Evolutionary conservation across 37 sponge, comb jelly and placozoan genomes (phyloP), one percentile per base, ranked within the genome.

Genomic region (Agelas oroides): DNA sequence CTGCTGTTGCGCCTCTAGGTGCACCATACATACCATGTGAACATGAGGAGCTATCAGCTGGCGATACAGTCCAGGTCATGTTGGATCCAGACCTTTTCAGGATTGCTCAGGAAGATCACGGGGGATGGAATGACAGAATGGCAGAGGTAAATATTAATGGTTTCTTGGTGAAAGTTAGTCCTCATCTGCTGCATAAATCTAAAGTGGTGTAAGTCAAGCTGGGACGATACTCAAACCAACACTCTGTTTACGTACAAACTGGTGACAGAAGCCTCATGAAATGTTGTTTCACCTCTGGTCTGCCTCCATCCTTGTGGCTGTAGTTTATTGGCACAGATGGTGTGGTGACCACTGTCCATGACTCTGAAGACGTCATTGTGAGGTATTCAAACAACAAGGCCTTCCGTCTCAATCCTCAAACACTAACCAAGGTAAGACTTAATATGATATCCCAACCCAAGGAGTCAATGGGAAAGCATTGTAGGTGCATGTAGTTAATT

Each of bases 61-160:
- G 96, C 2, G 96, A 96, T 67, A 38, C 36, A 36, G 96, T 92
- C 12, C 53, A 73, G 60, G 89, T 96, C 12, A 63, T 80, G 65
- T 64, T 96, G 62, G 91, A 96, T 54, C 71, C 85, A n/a, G 96
- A 92, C 18, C 72, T 87, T 0, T 86, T 92, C 79, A 90, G 85
- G 33, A 71, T 73, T 19, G 56, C 89, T 53, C 96, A 96, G 78
- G 91, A 96, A 23, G 91, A 85, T 16, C 96, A 96, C 78, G 96
- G 96, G 19, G 96, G 96, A 35, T 96, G 96, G 96, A 89, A 86
- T 52, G 84, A 83, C 38, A 59, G 75, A 34, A 92, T 95, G 96
- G 85, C 71, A 8, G 75, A 88, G 71, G 96, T 92, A 41, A 6
- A 73, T 21, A 28, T 62, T 28, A 46, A 3, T 3, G n/a, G n/a